A percentile compares a stretch with the other conserved stretches of the same genome.
Evolutionary conservation across 2,113 vertebrate species (phyloP).

Genomic region (Castor canadensis): DNA sequence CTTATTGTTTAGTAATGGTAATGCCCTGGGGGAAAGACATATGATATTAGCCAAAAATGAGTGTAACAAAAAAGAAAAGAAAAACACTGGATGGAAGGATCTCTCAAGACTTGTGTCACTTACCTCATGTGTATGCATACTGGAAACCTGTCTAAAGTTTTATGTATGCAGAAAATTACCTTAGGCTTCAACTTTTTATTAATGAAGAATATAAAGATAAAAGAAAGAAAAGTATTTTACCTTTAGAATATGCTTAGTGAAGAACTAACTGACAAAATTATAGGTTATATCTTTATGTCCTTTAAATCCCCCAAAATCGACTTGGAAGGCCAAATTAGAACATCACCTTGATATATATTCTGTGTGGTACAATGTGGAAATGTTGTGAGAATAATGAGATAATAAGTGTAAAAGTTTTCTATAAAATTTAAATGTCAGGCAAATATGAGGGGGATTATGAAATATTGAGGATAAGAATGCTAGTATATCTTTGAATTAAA

Average conservation of each 20-base stretch:
- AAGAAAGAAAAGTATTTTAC: neutral
- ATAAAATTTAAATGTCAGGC: conserved; percentile 25
- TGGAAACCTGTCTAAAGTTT: neutral
- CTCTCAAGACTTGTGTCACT: neutral
- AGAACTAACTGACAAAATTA: neutral
- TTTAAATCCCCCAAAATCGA: neutral
- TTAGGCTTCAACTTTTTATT: neutral
- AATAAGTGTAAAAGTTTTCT: neutral
- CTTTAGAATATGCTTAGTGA: neutral
- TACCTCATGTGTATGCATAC: neutral
- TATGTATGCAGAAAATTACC: neutral
- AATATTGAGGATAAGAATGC: neutral
- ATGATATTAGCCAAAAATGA: neutral
- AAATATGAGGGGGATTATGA: neutral
- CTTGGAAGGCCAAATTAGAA: neutral
- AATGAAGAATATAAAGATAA: neutral
- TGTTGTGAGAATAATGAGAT: neutral
- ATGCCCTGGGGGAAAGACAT: neutral
- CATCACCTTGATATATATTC: neutral
- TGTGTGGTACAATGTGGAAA: neutral
- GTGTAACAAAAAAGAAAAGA: neutral
- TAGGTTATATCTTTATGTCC: neutral
- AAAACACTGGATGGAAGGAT: neutral
- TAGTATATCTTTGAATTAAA: conserved; percentile 23
- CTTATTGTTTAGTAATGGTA: neutral